Base-by-base conservation (phyloP, 2,113 vertebrate genomes). In the Mobula birostris region DNA sequence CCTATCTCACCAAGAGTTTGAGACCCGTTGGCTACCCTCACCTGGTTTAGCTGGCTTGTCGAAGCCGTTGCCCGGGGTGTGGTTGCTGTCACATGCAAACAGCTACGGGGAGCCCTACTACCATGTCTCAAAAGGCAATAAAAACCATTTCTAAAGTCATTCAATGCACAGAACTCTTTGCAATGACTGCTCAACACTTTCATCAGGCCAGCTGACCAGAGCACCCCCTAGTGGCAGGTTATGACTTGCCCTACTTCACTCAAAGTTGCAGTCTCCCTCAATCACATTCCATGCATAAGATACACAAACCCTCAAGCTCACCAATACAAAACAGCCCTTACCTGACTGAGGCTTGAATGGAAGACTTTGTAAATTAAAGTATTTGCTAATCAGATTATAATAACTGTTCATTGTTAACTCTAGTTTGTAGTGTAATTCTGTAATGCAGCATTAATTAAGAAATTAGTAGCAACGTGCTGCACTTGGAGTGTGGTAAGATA, bases 311-410 rank as follows among this genome's bases (percentile, higher is more conserved):
- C 78, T 21, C 36, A 7, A 17, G 5, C 5, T 82, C 2, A 82
- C 79, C 36, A 17, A 21, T 19, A 48, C 17, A 48, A 48, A 48
- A 36, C 19, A 17, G 32, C 6, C 79, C 8, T 9, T 87, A 48
- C 56, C 56, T 11, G 56, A 29, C 27, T 58, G 24, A 9, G 3
- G 79, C 19, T 61, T 87, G 83, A 87, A 61, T 61, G 48, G 14
- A 61, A 61, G 83, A 21, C 48, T 87, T 87, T 87, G 83, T 87
- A 61, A 87, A 87, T 87, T 61, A 87, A 12, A 87, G 27, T 58
- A 87, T 87, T 48, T 87, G 48, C 27, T 87, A 11, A 24, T 87
- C 48, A 87, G 56, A n/a, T 87, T 87, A 56, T 58, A 61, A 87
- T 29, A 12, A 61, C 83, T 29, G 9, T 61, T 48, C 83, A 29